Evolutionary conservation across 2,113 vertebrate species (phyloP).

Genomic region (Tupaia chinensis): DNA sequence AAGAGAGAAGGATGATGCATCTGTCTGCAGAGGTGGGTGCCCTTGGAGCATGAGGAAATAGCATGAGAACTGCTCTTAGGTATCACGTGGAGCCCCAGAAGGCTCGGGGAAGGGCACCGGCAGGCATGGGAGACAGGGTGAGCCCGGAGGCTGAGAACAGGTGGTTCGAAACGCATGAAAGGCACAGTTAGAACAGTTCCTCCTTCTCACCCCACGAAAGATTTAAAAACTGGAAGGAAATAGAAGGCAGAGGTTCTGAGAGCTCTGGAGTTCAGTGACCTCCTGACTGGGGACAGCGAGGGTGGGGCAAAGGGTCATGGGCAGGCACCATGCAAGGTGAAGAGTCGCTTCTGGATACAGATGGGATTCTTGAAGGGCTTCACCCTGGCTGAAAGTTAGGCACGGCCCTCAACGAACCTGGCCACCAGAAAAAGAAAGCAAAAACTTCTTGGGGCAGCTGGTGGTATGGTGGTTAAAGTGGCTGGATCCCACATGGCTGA

Average conservation of each 20-base stretch:
- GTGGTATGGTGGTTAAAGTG: no score
- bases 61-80: neutral
- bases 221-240: neutral
- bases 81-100: neutral
- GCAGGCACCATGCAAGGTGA: neutral
- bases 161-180: neutral
- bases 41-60: neutral
- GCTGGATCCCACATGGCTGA: no score
- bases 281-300: neutral
- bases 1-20: neutral
- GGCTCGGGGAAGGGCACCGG: neutral
- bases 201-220: neutral
- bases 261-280: neutral
- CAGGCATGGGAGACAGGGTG: no score
- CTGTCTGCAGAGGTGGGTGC: neutral
- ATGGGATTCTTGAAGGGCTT: neutral
- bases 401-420: neutral
- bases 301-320: neutral
- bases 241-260: neutral
- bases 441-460: no score
- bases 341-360: neutral
- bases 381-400: neutral
- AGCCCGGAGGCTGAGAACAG: neutral
- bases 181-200: neutral
- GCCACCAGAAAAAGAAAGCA: neutral